Percentiles rank a stretch among this genome's conserved stretches.
Evolutionary conservation across 2,113 vertebrate genomes (phyloP).

Genomic region (Paracyprichromis sp.): DNA sequence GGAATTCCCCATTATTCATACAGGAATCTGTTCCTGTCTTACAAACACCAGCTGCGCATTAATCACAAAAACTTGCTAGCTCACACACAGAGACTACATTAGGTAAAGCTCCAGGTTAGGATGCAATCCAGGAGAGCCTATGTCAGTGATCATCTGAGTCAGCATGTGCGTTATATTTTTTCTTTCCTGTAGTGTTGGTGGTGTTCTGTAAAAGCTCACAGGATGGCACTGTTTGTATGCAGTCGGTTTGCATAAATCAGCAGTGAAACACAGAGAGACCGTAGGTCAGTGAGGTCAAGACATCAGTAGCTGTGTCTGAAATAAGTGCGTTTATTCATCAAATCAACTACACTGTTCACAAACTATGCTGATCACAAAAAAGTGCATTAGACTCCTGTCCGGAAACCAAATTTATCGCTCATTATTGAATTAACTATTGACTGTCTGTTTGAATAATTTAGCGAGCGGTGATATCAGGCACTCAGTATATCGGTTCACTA

Average conservation of each 20-base stretch:
- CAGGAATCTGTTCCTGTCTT: constrained; percentile 11
- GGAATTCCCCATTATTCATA: constrained; percentile 19
- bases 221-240: not conserved
- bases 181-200: not conserved
- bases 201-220: not conserved
- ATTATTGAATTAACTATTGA: not conserved
- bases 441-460: not conserved
- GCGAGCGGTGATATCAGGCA: not conserved
- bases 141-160: not conserved
- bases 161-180: not conserved
- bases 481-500: not conserved
- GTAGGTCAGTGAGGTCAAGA: not conserved
- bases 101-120: constrained; percentile 14
- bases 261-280: not conserved
- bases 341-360: not conserved
- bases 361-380: not conserved
- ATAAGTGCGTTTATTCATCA: not conserved
- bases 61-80: constrained; percentile 20
- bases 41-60: constrained; percentile 8
- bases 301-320: not conserved
- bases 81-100: not conserved
- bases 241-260: not conserved
- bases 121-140: not conserved
- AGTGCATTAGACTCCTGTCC: not conserved
- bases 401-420: not conserved